Percentiles rank a stretch among this genome's conserved stretches.
Evolutionary conservation across 2,113 vertebrate genomes (phyloP).

Genomic region (Ramphastos sulfuratus): DNA sequence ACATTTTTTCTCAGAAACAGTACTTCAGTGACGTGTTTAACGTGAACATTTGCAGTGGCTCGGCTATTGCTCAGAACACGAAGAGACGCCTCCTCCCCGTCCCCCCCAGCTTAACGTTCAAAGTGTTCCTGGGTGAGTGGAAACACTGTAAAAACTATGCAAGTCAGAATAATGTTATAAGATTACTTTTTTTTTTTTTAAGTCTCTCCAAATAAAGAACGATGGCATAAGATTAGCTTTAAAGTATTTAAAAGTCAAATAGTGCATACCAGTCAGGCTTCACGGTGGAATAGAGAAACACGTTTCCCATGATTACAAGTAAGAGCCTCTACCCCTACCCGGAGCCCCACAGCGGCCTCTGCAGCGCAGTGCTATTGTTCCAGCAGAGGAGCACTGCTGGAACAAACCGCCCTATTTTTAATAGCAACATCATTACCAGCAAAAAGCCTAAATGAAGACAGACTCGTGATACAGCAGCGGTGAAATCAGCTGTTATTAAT

Average conservation of each 20-base stretch:
- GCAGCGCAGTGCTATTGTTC: background rate
- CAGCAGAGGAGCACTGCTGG: background rate
- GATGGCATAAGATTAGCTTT: accelerated
- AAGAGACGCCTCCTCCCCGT: background rate
- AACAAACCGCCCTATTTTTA: background rate
- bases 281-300: background rate
- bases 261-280: accelerated
- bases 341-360: background rate
- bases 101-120: background rate
- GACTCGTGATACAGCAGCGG: background rate
- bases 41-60: background rate
- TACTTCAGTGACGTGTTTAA: background rate
- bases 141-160: background rate
- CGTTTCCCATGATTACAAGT: background rate
- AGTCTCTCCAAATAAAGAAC: background rate
- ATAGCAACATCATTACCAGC: background rate
- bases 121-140: background rate
- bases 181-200: background rate
- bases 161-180: background rate
- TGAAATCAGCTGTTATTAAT: background rate
- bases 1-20: background rate
- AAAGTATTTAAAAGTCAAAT: background rate
- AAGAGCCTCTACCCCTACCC: background rate
- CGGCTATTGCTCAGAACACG: background rate
- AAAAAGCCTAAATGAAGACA: background rate